Base-by-base conservation (phyloP, 2,797 vertebrate genomes). In the Gambelia wislizenii region DNA sequence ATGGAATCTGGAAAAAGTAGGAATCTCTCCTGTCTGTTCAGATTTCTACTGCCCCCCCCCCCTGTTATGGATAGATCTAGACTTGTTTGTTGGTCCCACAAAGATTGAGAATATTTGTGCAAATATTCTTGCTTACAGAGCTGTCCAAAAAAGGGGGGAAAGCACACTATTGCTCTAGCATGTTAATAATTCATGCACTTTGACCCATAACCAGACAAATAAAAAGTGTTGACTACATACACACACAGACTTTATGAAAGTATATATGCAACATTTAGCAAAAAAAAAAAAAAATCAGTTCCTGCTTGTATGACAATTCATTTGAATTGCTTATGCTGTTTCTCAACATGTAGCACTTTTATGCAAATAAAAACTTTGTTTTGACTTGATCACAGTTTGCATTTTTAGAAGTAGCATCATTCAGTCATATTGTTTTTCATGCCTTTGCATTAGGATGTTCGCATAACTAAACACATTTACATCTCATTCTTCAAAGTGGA, bases 351-450 rank as follows among this genome's bases (percentile, higher is more conserved):
- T 94, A 89, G 94, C 87, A 90, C 85, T 95, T 95, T 91, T 61
- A 95, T 96, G 87, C 92, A 94, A 94, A 94, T 91, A 89, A 89
- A 56, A 74, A 89, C 89, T 93, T 84, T 76, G 92, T 94, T 94
- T 87, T 72, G 78, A 54, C 74, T 87, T 84, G 52, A 92, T 93
- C 95, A 92, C 88, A 81, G 18, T 90, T 83, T 93, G 20, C 92
- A 84, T 52, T 91, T 92, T 89, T 88, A 89, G 91, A 84, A 81
- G 52, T 75, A 88, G 20, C 1, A 74, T 95, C 72, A 76, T 89
- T 89, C 91, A 93, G 83, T 91, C 81, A 85, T 91, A 85, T 86
- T 86, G 52, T 93, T 95, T 96, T 96, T 42, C 82, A 88, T 92
- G 87, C 85, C 61, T 85, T 93, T 96, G 91, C 80, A 94, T 89